Evolutionary conservation across 2,797 vertebrate species (phyloP), one percentile per base, ranked within the genome.

Genomic region (Pangasius krempfi): DNA sequence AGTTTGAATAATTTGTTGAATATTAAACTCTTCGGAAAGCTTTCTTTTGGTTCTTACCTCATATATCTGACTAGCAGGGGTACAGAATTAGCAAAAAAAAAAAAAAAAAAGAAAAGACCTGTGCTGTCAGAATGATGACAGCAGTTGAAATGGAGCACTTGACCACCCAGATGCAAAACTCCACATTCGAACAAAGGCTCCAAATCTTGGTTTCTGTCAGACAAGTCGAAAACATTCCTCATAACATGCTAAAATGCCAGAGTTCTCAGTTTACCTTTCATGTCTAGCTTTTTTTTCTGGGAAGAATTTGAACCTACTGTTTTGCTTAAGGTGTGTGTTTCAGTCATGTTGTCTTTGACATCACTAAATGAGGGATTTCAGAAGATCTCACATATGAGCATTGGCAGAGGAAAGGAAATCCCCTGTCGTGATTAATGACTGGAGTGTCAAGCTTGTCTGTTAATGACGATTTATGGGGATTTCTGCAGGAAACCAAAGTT

Each of bases 391-490:
- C 84, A 87, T 94, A 91, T 92, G 92, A 93, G 92, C 94, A 92
- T 92, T 88, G 16, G 37, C 62, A 91, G 75, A 78, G 92, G 91
- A 93, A 93, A 93, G 91, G 92, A 92, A 93, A 94, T 91, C 90
- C 88, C 80, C 92, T 84, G 89, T 89, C 88, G 86, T 94, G 95
- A 96, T 95, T 93, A 95, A 95, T 92, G 94, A 94, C 93, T 87
- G 33, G 90, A 73, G 90, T 92, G 95, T 95, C 94, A 94, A 78
- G 80, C 88, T 92, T 91, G 92, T 95, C 95, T 95, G 94, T 95
- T 95, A 94, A 96, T 92, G 90, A 94, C 95, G 95, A 96, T 96
- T 96, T 95, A 96, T 96, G 94, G 60, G 86, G 85, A 87, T 89
- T 89, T 86, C 85, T 78, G n/a, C 14, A 27, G 82, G 85, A 89